These are phyloP conservation scores for Axea sp. DNA, from an alignment of 2,888 invertebrate species.

Conservation along the genomic window DNA sequence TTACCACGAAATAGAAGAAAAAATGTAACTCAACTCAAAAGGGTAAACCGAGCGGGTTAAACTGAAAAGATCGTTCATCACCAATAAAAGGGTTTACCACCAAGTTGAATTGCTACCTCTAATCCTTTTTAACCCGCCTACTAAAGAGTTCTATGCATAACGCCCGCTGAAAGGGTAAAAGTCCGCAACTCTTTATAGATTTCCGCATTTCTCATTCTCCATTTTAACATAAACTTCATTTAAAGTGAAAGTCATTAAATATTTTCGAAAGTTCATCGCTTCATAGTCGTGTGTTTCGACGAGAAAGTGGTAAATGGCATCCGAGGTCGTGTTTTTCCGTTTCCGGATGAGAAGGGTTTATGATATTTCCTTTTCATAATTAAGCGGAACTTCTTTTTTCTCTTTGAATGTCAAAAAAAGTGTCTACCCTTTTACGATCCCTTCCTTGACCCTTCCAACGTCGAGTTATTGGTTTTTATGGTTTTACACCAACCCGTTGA, in stretches of 20 bases:
- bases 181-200: constrained; percentile 66
- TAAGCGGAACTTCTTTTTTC: constrained; percentile 54
- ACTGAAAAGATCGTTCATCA: constrained; percentile 74
- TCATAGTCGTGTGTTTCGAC: constrained; percentile 68
- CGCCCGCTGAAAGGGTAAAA: constrained; percentile 70
- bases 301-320: constrained; percentile 63
- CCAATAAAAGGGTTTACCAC: constrained; percentile 76
- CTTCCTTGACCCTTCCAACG: constrained; percentile 76
- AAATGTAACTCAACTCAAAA: constrained; percentile 72
- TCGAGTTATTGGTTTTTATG: constrained; percentile 72
- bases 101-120: constrained; percentile 65
- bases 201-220: constrained; percentile 46
- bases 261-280: constrained; percentile 58
- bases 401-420: constrained; percentile 59
- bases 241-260: constrained; percentile 71
- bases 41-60: constrained; percentile 74
- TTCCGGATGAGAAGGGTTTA: constrained; percentile 71
- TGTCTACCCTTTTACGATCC: constrained; percentile 76
- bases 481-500: constrained; percentile 67
- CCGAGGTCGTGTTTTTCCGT: constrained; percentile 51
- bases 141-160: constrained; percentile 66
- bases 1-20: constrained; percentile 70
- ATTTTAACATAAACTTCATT: neutral
- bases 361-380: constrained; percentile 65
- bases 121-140: constrained; percentile 74